A percentile compares a stretch with the other conserved stretches of the same genome.
Conservation (phyloP, 2,888 invertebrate species). For the Macrosiphum euphorbiae region DNA sequence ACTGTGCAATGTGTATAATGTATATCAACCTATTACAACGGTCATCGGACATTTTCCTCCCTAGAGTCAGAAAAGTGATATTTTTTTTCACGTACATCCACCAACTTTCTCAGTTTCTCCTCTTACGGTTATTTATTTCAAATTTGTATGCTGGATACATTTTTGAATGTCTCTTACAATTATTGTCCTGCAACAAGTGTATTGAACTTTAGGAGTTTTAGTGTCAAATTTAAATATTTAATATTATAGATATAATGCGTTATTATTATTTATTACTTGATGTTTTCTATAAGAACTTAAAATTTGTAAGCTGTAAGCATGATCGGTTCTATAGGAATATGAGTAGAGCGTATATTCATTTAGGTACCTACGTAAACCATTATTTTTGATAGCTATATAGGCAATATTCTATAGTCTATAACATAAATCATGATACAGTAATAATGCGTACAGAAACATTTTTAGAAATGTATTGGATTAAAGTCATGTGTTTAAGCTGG, state of each 20-base stretch:
- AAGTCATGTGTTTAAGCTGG: not conserved
- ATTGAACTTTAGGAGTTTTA: no score
- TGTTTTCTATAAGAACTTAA: not conserved
- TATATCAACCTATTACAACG: not conserved
- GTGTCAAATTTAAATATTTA: not conserved
- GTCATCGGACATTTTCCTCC: not conserved
- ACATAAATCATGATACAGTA: not conserved
- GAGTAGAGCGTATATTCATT: not conserved
- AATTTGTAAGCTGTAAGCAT: not conserved
- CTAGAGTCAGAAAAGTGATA: not conserved
- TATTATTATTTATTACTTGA: not conserved
- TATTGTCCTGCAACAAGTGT: no score
- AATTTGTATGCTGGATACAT: no score
- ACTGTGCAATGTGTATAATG: not conserved
- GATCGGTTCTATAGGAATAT: not conserved
- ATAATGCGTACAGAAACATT: not conserved
- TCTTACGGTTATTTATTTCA: no score
- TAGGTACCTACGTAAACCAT: not conserved
- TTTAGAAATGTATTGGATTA: not conserved
- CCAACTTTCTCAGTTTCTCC: no score
- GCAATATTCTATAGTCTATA: not conserved
- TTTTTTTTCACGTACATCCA: not conserved
- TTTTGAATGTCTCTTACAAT: no score
- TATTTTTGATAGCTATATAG: not conserved
- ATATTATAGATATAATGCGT: not conserved